These are phyloP conservation scores for Melanostoma mellinum DNA, from an alignment of 2,888 invertebrate genomes.

Conservation along the genomic window DNA sequence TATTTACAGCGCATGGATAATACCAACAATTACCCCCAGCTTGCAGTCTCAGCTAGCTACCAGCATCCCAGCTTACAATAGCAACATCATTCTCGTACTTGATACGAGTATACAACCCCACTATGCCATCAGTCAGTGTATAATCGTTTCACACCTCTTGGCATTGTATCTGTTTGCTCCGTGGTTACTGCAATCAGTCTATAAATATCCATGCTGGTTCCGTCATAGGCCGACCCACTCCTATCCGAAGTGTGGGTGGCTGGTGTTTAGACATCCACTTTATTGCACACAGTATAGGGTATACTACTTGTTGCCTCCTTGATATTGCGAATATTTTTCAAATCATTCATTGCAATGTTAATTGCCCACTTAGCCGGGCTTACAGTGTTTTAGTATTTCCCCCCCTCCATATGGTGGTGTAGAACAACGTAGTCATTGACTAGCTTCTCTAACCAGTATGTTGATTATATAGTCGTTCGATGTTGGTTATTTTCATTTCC, in stretches of 20 bases:
- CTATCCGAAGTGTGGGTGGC: constrained; percentile 46
- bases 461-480: constrained; percentile 14
- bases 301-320: neutral
- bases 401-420: constrained; percentile 21
- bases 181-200: constrained; percentile 38
- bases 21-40: constrained; percentile 57
- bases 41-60: constrained; percentile 15
- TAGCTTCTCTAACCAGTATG: constrained; percentile 30
- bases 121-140: constrained; percentile 14
- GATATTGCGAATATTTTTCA: constrained; percentile 48
- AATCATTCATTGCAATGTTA: constrained; percentile 60
- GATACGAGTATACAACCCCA: constrained; percentile 10
- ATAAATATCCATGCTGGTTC: constrained; percentile 49
- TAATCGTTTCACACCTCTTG: constrained; percentile 56
- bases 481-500: constrained; percentile 12
- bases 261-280: constrained; percentile 8
- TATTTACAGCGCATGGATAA: constrained; percentile 40
- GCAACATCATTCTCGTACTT: constrained; percentile 21
- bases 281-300: constrained; percentile 31
- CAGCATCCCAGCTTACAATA: constrained; percentile 41
- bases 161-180: constrained; percentile 35
- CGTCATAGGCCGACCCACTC: constrained; percentile 35
- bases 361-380: constrained; percentile 56
- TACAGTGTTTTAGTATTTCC: constrained; percentile 4
- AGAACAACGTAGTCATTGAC: constrained; percentile 32